Evolutionary conservation across 2,888 invertebrate species (phyloP).

Genomic region (Coenonympha glycerion): DNA sequence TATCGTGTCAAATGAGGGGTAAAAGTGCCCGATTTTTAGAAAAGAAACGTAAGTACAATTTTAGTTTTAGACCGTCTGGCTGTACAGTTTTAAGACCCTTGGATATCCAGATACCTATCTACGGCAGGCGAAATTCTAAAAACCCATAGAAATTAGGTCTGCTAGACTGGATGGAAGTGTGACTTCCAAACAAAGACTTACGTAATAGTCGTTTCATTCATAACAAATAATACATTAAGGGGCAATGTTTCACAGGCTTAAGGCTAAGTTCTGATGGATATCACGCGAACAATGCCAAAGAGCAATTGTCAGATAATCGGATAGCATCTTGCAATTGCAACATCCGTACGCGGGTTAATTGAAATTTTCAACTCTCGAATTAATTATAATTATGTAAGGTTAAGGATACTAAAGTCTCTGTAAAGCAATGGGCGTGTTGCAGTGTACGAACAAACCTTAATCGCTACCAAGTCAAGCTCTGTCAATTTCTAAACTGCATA

Average conservation of each 20-base stretch:
- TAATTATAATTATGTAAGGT: too few species aligned
- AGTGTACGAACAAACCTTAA: too few species aligned
- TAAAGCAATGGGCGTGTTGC: too few species aligned
- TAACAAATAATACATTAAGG: slow-evolving; percentile 5
- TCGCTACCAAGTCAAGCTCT: too few species aligned
- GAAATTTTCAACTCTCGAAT: too few species aligned
- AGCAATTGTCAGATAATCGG: slow-evolving; percentile 12
- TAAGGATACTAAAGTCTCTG: not conserved
- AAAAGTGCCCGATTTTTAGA: too few species aligned
- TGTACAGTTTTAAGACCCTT: too few species aligned
- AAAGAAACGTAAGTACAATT: too few species aligned
- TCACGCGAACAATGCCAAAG: slow-evolving; percentile 10
- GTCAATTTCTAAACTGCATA: too few species aligned
- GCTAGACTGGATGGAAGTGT: not conserved
- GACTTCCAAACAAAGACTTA: not conserved
- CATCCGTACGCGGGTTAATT: slow-evolving; percentile 13
- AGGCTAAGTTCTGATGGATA: slow-evolving; percentile 11
- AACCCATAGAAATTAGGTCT: not conserved
- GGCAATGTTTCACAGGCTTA: slow-evolving; percentile 9
- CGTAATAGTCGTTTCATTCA: not conserved
- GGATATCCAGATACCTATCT: too few species aligned
- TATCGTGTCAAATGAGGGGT: too few species aligned
- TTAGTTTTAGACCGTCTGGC: too few species aligned
- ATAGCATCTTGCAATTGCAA: slow-evolving; percentile 13
- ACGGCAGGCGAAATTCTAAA: not conserved